Percentiles rank a stretch among this genome's conserved stretches.
Evolutionary conservation across 2,113 vertebrate species (phyloP).

Genomic region (Sceloporus undulatus): DNA sequence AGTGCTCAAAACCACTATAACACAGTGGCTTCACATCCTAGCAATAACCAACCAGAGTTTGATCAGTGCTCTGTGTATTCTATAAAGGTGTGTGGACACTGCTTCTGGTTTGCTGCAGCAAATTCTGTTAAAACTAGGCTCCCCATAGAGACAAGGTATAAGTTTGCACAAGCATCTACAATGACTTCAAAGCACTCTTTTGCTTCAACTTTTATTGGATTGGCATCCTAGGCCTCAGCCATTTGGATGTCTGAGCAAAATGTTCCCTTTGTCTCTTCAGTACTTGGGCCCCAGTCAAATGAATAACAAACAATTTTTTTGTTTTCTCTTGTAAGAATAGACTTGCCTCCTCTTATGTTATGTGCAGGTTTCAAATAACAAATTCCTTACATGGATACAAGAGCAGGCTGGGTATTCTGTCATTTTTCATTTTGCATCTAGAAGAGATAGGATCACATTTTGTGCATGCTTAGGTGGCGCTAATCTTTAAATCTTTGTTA

Average conservation of each 20-base stretch:
- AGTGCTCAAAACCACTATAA: too few species aligned
- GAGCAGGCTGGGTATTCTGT: conserved; percentile 20
- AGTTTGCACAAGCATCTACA: neutral
- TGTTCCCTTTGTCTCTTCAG: neutral
- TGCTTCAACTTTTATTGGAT: neutral
- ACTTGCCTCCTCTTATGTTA: neutral
- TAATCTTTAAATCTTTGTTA: conserved; percentile 63
- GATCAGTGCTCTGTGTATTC: too few species aligned
- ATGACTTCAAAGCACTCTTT: neutral
- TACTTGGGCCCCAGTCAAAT: neutral
- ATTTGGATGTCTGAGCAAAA: neutral
- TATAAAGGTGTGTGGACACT: neutral
- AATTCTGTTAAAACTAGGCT: neutral
- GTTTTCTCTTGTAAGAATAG: neutral
- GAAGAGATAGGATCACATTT: neutral
- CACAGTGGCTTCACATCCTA: too few species aligned
- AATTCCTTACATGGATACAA: neutral
- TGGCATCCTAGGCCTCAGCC: neutral
- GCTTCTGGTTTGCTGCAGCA: neutral
- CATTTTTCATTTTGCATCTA: fast-evolving
- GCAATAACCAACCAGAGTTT: too few species aligned
- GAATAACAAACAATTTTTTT: neutral
- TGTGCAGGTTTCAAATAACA: neutral
- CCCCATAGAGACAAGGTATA: neutral
- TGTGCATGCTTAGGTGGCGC: conserved; percentile 2